These are phyloP conservation scores for Netelia melanura DNA, from an alignment of 2,888 invertebrate genomes.

Conservation along the genomic window DNA sequence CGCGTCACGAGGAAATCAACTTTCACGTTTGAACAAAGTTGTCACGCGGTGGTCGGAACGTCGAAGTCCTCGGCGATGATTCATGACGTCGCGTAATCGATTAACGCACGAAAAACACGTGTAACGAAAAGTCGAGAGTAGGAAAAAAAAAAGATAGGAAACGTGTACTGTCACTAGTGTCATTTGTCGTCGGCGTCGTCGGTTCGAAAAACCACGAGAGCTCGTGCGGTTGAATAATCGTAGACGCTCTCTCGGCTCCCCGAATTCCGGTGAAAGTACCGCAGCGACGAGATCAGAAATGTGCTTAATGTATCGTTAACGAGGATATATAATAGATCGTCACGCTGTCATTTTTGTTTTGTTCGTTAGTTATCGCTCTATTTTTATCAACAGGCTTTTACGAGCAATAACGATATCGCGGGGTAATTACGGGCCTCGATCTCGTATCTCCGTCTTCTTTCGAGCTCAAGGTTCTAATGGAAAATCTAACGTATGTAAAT, in stretches of 20 bases:
- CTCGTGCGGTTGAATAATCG: slow-evolving; percentile 54
- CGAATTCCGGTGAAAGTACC: slow-evolving; percentile 60
- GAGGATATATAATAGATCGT: not conserved
- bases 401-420: not conserved
- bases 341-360: too few relatives aligned
- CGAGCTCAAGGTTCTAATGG: not conserved
- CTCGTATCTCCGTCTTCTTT: not conserved
- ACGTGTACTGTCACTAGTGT: not conserved
- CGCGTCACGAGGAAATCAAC: not conserved
- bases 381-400: not conserved
- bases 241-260: slow-evolving; percentile 33
- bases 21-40: slow-evolving; percentile 16
- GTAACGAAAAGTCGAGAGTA: slow-evolving; percentile 36
- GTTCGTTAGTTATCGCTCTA: too few relatives aligned
- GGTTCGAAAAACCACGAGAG: slow-evolving; percentile 11
- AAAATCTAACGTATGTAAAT: not conserved
- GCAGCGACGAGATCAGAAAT: not conserved
- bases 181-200: not conserved
- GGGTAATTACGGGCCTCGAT: not conserved
- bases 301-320: not conserved
- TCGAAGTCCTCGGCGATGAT: slow-evolving; percentile 38
- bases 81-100: slow-evolving; percentile 61
- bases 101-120: slow-evolving; percentile 46
- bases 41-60: not conserved
- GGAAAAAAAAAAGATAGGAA: not conserved